A percentile compares a stretch with the other conserved stretches of the same genome.
Evolutionary conservation across 2,113 vertebrate species (phyloP).

Genomic region (Chloroceryle aenea): DNA sequence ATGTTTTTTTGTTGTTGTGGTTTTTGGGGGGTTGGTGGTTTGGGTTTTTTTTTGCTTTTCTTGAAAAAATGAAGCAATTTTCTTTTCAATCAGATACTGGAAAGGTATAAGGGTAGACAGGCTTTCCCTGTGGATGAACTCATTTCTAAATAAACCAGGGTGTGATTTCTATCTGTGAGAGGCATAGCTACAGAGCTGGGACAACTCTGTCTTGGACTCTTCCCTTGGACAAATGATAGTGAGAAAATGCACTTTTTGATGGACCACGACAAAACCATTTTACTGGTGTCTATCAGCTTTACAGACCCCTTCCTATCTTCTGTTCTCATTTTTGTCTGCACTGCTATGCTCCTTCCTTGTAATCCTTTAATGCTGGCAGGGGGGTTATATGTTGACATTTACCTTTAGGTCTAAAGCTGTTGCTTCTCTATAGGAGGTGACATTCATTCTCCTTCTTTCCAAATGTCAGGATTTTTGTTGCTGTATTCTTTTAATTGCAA

Average conservation of each 20-base stretch:
- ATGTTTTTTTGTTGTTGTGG: too few relatives aligned
- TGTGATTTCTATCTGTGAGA: not conserved
- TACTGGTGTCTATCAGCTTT: not conserved
- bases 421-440: not conserved
- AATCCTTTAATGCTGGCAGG: not conserved
- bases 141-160: not conserved
- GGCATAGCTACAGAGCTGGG: not conserved
- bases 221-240: accelerated
- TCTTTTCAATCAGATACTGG: not conserved
- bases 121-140: not conserved
- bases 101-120: not conserved
- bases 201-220: not conserved
- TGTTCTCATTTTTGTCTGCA: not conserved
- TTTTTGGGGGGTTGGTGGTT: too few relatives aligned
- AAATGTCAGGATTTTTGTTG: not conserved
- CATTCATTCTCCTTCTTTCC: not conserved
- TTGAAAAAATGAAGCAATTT: not conserved
- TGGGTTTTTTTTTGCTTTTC: not conserved
- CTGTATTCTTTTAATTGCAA: not conserved
- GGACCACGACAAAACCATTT: not conserved
- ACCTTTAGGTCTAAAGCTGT: not conserved
- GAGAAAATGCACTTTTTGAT: not conserved
- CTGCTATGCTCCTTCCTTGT: not conserved
- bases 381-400: not conserved
- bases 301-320: not conserved